phyloP scores from a whole-genome alignment of 2,888 invertebrate genomes.

The Lasioglossum calceatum region DNA sequence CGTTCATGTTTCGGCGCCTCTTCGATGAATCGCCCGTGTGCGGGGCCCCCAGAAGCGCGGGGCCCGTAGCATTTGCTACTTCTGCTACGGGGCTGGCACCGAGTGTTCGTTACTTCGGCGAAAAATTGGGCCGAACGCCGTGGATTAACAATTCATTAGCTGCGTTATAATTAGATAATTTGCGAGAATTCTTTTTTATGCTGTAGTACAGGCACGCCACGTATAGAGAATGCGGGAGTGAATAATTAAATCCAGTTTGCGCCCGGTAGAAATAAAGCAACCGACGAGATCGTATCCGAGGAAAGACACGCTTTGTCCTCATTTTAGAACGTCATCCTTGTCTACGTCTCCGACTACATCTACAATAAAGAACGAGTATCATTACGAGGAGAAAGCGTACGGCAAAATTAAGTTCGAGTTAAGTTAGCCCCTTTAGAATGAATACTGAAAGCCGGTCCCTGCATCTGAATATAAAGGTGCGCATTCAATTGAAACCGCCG shows the following conservation, averaged over 20 bases:
- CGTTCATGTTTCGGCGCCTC: no score
- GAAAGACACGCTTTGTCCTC: slow-evolving; percentile 29
- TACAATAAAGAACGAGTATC: background rate
- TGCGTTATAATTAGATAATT: slow-evolving; percentile 48
- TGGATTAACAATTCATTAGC: slow-evolving; percentile 39
- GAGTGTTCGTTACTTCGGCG: background rate
- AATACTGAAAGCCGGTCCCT: background rate
- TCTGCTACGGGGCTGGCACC: no score
- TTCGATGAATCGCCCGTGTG: no score
- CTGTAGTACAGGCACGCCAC: slow-evolving; percentile 22
- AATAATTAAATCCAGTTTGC: slow-evolving; percentile 61
- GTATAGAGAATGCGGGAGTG: slow-evolving; percentile 21
- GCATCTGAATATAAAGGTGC: background rate
- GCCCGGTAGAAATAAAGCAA: slow-evolving; percentile 47
- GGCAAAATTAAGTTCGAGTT: background rate
- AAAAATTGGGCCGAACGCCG: slow-evolving; percentile 16
- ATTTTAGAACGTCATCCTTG: background rate
- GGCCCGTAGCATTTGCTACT: no score
- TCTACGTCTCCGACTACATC: background rate
- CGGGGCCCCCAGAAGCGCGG: no score
- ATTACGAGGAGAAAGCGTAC: background rate
- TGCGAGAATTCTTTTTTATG: slow-evolving; percentile 29
- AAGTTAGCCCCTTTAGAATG: background rate
- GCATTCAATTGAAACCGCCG: background rate
- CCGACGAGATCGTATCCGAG: slow-evolving; percentile 31